A percentile compares a stretch with the other conserved stretches of the same genome.
phyloP scores from a whole-genome alignment of 2,113 vertebrate genomes.

The Indri indri region DNA sequence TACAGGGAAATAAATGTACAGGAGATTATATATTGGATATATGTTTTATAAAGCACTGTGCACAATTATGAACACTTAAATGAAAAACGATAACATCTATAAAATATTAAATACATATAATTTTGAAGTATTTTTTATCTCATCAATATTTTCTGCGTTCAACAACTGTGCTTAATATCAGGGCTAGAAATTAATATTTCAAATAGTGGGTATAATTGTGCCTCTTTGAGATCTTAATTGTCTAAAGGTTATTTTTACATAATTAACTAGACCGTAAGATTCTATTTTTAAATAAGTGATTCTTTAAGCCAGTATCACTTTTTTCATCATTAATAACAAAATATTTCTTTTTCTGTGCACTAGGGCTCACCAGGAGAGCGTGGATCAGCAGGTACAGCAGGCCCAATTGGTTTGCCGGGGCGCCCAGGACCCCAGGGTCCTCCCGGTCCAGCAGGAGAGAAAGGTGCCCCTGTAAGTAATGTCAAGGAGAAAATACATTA shows the following conservation, averaged over 20 bases:
- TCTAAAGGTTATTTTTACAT: not conserved
- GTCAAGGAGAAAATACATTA: not conserved
- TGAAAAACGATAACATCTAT: not conserved
- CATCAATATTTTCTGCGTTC: not conserved
- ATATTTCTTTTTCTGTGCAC: not conserved
- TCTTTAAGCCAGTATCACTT: not conserved
- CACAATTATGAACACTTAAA: not conserved
- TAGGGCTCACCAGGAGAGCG: slow-evolving; percentile 97
- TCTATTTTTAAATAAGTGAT: not conserved
- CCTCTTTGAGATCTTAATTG: not conserved
- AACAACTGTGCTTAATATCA: not conserved
- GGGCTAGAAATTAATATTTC: not conserved
- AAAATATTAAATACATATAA: not conserved
- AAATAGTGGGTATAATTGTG: not conserved
- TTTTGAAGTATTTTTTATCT: not conserved
- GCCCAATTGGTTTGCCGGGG: slow-evolving; percentile 95
- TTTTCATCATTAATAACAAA: not conserved
- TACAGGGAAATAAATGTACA: not conserved
- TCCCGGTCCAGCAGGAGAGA: slow-evolving; percentile 96
- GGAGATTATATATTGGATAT: not conserved
- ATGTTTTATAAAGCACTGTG: not conserved
- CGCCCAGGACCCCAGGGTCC: slow-evolving; percentile 96
- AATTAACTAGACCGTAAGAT: not conserved
- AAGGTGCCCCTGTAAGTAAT: slow-evolving; percentile 94
- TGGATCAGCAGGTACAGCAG: slow-evolving; percentile 93